These are phyloP conservation scores for Callimorpha dominula DNA, from an alignment of 2,888 invertebrate species.

Conservation along the genomic window DNA sequence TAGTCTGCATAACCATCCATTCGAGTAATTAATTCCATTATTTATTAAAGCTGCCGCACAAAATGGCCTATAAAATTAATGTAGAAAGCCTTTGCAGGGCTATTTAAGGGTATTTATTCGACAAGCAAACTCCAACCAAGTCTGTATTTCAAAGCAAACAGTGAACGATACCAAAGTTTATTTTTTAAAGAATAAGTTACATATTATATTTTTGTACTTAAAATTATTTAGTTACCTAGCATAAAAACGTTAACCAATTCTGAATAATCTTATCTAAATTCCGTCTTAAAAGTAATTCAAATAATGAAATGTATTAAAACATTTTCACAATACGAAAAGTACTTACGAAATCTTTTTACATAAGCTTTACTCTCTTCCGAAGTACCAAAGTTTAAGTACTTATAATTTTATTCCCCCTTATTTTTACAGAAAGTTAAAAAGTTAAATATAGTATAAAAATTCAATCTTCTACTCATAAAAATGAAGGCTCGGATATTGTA, in stretches of 20 bases:
- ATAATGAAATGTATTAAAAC: conserved; percentile 10
- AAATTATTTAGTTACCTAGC: neutral
- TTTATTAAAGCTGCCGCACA: conserved; percentile 9
- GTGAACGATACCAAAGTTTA: neutral
- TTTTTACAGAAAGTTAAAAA: conserved; percentile 22
- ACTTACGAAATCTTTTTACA: conserved; percentile 3
- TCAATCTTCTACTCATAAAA: conserved; percentile 19
- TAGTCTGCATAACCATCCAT: conserved; percentile 8
- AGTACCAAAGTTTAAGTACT: conserved; percentile 8
- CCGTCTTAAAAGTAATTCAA: conserved; percentile 4
- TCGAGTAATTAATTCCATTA: conserved; percentile 14
- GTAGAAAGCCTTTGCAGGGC: neutral
- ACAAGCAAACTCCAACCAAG: neutral
- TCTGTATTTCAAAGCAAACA: neutral
- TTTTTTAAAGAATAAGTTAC: neutral
- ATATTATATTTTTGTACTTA: neutral
- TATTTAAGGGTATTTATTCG: neutral
- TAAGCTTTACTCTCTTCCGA: conserved; percentile 10
- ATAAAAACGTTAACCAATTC: neutral
- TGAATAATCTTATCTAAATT: conserved; percentile 7
- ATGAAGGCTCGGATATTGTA: neutral
- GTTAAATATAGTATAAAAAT: conserved; percentile 18
- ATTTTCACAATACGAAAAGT: conserved; percentile 11
- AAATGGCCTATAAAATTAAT: conserved; percentile 4
- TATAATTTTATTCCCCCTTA: conserved; percentile 18